Evolutionary conservation across 2,888 invertebrate genomes (phyloP).

Genomic region (Coecobrya sp.): DNA sequence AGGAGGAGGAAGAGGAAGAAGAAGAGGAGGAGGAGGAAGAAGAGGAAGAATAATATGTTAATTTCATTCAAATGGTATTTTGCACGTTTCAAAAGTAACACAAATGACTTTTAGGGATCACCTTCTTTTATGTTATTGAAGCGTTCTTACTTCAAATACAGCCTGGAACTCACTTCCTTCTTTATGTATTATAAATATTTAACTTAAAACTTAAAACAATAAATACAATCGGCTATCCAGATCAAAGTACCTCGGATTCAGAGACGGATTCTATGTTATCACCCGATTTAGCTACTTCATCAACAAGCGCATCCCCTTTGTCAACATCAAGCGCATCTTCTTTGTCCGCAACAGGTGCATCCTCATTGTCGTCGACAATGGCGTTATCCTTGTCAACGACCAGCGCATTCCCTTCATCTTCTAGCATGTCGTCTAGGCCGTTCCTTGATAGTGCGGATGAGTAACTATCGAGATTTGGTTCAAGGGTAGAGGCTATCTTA

Average conservation of each 20-base stretch:
- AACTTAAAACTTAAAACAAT: conserved; percentile 58
- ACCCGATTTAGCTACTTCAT: conserved; percentile 58
- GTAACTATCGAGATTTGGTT: conserved; percentile 72
- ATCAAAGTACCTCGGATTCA: conserved; percentile 30
- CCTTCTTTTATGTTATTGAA: conserved; percentile 69
- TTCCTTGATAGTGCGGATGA: conserved; percentile 43
- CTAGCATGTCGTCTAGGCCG: conserved; percentile 59
- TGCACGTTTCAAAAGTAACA: conserved; percentile 42
- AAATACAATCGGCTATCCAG: conserved; percentile 68
- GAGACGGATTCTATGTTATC: conserved; percentile 76
- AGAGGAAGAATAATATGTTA: conserved; percentile 72
- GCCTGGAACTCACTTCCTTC: conserved; percentile 51
- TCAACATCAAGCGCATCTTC: conserved; percentile 61
- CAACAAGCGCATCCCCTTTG: conserved; percentile 56
- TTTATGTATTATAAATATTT: conserved; percentile 64
- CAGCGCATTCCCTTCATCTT: conserved; percentile 53
- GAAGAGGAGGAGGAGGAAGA: conserved; percentile 90
- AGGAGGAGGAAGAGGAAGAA: conserved; percentile 89
- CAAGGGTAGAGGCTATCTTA: conserved; percentile 87
- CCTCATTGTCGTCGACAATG: conserved; percentile 31
- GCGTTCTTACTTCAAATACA: conserved; percentile 56
- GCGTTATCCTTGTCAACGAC: conserved; percentile 28
- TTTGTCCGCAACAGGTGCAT: conserved; percentile 29
- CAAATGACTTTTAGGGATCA: conserved; percentile 50
- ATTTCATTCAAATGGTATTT: conserved; percentile 56